Evolutionary conservation across 35 echinoderm and acorn worm species (phyloP).

Genomic region (Chiridota heheva): DNA sequence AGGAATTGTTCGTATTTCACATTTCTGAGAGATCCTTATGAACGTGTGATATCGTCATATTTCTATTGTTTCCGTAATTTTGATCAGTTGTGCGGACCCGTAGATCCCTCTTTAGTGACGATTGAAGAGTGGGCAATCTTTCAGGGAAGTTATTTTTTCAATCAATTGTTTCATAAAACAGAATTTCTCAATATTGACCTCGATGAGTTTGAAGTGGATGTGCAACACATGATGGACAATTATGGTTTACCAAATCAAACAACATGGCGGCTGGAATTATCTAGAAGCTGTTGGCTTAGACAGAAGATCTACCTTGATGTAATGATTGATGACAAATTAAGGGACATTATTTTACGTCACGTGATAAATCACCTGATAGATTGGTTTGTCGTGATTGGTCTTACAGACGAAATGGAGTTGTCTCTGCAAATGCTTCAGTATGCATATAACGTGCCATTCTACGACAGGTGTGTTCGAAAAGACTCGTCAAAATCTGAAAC

Average conservation of each 20-base stretch:
- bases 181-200: too few species aligned
- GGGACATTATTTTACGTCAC: background rate
- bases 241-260: background rate
- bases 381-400: background rate
- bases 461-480: too few species aligned
- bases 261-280: too few species aligned
- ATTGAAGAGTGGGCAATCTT: slow-evolving; percentile 83
- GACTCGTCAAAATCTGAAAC: too few species aligned
- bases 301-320: background rate
- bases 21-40: slow-evolving; percentile 82
- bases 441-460: slow-evolving; percentile 3
- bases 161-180: slow-evolving; percentile 55
- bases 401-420: background rate
- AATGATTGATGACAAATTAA: background rate
- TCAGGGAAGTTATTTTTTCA: slow-evolving; percentile 91
- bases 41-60: slow-evolving; percentile 79
- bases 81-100: slow-evolving; percentile 86
- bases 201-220: too few species aligned
- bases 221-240: background rate
- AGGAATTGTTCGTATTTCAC: slow-evolving; percentile 94
- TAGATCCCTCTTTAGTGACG: slow-evolving; percentile 60
- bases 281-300: background rate
- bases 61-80: slow-evolving; percentile 64
- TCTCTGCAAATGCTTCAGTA: background rate
- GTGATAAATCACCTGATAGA: background rate